phyloP scores from a whole-genome alignment of 1,140 invertebrate species.

The Caligus rogercresseyi region DNA sequence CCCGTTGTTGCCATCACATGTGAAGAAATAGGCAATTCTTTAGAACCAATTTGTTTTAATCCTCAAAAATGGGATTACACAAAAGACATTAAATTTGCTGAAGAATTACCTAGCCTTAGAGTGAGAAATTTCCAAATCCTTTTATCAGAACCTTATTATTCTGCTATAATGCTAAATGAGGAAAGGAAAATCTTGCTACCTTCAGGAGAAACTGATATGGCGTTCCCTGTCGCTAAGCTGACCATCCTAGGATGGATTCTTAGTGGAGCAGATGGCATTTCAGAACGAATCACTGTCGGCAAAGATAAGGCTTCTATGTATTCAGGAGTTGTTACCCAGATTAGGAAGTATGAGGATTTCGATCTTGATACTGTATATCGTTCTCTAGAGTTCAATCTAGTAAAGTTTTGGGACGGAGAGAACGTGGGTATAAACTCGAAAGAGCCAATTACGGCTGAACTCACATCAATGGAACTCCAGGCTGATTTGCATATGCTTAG shows the following conservation, averaged over 20 bases:
- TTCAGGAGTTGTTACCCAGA: background rate
- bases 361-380: background rate
- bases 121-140: background rate
- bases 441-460: background rate
- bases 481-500: background rate
- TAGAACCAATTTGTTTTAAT: background rate
- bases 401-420: conserved; percentile 4
- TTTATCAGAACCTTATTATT: background rate
- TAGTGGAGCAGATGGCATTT: background rate
- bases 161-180: background rate
- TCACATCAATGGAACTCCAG: background rate
- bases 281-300: too few relatives aligned
- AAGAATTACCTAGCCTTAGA: background rate
- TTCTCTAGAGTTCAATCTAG: background rate
- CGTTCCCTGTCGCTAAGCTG: background rate
- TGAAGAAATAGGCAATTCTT: background rate
- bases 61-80: background rate
- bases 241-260: conserved; percentile 3
- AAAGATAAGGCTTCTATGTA: background rate
- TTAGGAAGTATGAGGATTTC: background rate
- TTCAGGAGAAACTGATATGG: background rate
- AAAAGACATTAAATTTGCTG: conserved; percentile 4
- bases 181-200: background rate
- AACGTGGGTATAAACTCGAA: background rate
- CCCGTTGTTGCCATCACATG: background rate